These are phyloP conservation scores for Mesorhabditis spiculigera DNA, from an alignment of 2,888 invertebrate species.

Conservation along the genomic window DNA sequence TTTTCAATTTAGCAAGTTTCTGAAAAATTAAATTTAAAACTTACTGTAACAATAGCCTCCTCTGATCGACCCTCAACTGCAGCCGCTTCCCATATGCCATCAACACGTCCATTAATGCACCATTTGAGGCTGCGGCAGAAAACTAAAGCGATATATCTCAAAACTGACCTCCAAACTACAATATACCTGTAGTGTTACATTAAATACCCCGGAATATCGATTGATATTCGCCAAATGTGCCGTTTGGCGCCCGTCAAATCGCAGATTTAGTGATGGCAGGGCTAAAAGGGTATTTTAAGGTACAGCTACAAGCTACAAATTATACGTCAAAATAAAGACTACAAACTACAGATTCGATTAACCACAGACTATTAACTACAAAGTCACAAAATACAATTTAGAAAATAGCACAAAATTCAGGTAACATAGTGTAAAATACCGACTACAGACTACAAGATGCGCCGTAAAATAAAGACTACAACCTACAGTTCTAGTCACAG, in stretches of 20 bases:
- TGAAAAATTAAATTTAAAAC: constrained; percentile 7
- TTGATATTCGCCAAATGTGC: background rate
- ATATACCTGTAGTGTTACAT: background rate
- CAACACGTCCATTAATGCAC: constrained; percentile 8
- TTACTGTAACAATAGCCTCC: constrained; percentile 27
- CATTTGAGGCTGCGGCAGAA: constrained; percentile 9
- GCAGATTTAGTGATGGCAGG: background rate
- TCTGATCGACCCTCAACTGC: constrained; percentile 17
- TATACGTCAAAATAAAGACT: too few species aligned
- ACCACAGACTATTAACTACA: too few species aligned
- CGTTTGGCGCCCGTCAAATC: constrained; percentile 1
- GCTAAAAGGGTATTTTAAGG: background rate
- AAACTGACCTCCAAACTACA: background rate
- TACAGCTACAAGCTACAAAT: too few species aligned
- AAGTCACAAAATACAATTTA: too few species aligned
- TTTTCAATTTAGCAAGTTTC: background rate
- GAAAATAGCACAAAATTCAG: too few species aligned
- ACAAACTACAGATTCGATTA: too few species aligned
- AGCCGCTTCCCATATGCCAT: constrained; percentile 11
- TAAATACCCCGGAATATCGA: background rate
- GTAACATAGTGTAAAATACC: too few species aligned
- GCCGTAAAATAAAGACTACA: too few species aligned
- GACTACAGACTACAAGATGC: too few species aligned
- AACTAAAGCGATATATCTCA: constrained; percentile 9
- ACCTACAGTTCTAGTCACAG: too few species aligned